Base-by-base conservation (phyloP, 2,888 invertebrate species). In the Cryptocheilus praepositus region DNA sequence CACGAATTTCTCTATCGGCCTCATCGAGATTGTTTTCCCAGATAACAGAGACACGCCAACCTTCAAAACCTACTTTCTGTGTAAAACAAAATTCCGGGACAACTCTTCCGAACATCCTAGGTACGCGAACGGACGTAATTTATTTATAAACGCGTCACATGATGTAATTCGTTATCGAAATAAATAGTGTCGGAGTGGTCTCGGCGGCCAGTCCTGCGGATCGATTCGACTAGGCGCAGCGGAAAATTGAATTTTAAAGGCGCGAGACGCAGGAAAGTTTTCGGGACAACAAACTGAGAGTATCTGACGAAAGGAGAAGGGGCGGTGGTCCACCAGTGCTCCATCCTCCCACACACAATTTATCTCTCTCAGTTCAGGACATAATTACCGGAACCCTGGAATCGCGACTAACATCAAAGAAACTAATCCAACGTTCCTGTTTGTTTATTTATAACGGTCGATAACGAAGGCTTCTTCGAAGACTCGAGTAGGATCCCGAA, bases 381-480 rank as follows among this genome's bases (percentile, higher is more conserved):
- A 15, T 55, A 61, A 67, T 64, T 67, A 61, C 61, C 59, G 18
- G 71, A 68, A 63, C 71, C 36, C 36, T 7, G 13, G 36, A 4
- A 36, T 7, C 36, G 36, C 36, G 36, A 36, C 7, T 11, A 11
- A 5, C 36, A 11, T 36, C 36, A 36, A 36, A 36, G 4, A 1
- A 1, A 36, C 57, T 46, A 65, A 73, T 56, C 55, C 61, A 58
- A 60, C 36, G 36, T 5, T 36, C 36, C 36, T 60, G 53, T 18
- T 58, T 62, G 69, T 81, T 80, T 79, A 80, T 79, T 80, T 77
- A 79, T 77, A 80, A 67, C 67, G 53, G 44, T 61, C 62, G 51
- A 55, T 67, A 70, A 58, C 63, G 66, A 59, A 61, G 60, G 49
- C 46, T 73, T 62, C 43, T 36, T 45, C 57, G 49, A 57, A 43